Evolutionary conservation across 2,888 invertebrate genomes (phyloP), one percentile per base, ranked within the genome.

Genomic region (Sphinx pinastri): DNA sequence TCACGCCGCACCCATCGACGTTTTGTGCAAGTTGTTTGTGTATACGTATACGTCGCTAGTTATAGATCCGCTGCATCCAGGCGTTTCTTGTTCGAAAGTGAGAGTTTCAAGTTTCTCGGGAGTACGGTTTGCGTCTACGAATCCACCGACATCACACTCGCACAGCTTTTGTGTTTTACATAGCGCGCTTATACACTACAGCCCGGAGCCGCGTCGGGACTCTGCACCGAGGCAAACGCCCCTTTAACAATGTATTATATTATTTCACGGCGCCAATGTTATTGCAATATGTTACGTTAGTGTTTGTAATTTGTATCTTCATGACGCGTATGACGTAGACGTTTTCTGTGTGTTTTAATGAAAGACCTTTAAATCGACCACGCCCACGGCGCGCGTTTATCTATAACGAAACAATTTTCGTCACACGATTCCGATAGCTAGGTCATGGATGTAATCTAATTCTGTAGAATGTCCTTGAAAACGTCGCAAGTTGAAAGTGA

Each of bases 61-160:
- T 84, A 84, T 84, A 77, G 81, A 84, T 81, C 83, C 85, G 81
- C 87, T 84, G 80, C 81, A 81, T 84, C 84, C 86, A 84, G 87
- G 84, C 86, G 82, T 88, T 89, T 88, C 89, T 91, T 87, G 85
- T 84, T 83, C 77, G 89, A 92, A 91, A 92, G 92, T 83, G 92
- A 92, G 89, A 92, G 91, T 91, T 84, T 78, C 84, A 88, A 90
- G 91, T 91, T 91, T 89, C 87, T 85, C 81, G 84, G 69, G 73
- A 73, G 67, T 58, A 78, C 81, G 84, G 83, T 82, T 78, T 81
- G 79, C 80, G 81, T 82, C 83, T 84, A 82, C 79, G 83, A 81
- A 82, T 83, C 85, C 83, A 83, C 82, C 83, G 79, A 81, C 82
- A 77, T 78, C 77, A 77, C 74, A 71, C 66, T 25, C 55, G 66